A percentile compares a stretch with the other conserved stretches of the same genome.
Conservation (phyloP, 2,888 invertebrate genomes). For the Acanthopleura granulata region DNA sequence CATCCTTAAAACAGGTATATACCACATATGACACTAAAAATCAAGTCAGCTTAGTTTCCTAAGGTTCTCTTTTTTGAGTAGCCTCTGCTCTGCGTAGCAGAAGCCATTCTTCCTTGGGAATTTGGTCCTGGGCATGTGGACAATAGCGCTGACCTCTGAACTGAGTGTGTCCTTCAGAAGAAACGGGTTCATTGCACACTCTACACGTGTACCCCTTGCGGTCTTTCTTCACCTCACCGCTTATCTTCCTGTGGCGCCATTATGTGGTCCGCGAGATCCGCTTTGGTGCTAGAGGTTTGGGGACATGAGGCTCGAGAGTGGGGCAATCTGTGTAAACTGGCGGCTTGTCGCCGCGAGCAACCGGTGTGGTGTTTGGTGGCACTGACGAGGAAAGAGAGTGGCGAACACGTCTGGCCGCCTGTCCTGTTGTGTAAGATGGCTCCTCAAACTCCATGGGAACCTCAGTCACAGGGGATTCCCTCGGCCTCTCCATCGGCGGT, state of each 20-base stretch:
- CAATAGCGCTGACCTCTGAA: background rate
- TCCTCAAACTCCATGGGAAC: background rate
- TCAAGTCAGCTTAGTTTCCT: too few species aligned
- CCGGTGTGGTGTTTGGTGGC: background rate
- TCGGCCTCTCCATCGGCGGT: background rate
- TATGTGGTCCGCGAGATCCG: background rate
- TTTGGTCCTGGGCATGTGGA: background rate
- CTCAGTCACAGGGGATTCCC: background rate
- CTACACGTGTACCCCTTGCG: background rate
- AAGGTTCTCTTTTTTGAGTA: too few species aligned
- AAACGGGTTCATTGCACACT: background rate
- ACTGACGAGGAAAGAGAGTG: background rate
- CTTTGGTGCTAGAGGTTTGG: too few species aligned
- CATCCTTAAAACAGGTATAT: too few species aligned
- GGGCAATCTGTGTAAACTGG: too few species aligned
- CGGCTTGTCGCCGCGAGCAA: too few species aligned
- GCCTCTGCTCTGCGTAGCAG: too few species aligned
- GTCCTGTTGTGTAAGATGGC: background rate
- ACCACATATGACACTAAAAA: too few species aligned
- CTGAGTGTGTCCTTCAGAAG: background rate
- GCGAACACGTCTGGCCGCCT: background rate
- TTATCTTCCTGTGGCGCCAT: background rate
- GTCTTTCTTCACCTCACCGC: background rate
- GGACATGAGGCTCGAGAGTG: too few species aligned
- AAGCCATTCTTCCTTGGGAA: background rate